Evolutionary conservation across 2,888 invertebrate species (phyloP), one percentile per base, ranked within the genome.

Genomic region (Drosophila merina): DNA sequence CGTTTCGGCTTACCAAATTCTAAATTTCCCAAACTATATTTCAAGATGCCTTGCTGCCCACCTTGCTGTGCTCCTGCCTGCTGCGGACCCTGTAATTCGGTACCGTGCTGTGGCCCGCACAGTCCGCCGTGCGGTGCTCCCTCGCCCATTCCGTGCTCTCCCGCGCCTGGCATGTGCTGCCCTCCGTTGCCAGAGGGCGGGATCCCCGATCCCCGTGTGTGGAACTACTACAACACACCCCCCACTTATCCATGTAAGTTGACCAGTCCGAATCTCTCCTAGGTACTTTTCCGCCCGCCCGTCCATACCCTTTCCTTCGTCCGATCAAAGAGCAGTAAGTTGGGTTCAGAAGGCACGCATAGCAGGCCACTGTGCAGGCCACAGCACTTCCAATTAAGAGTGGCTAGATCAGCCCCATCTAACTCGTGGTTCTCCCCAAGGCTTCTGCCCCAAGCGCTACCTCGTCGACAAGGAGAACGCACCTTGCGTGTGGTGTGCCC

Each of bases 141-240:
- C 2, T 74, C 86, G 4, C 89, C 89, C 4, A 67, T 90, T 36
- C 89, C 89, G 12, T 90, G 90, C 25, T 88, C 90, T 7, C 88
- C 89, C n/a, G 76, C 75, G 30, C 89, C 90, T 1, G 79, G 82
- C 50, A 54, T 60, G 8, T 90, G 90, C 58, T 86, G 83, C 55
- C 90, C 89, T 10, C 89, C 89, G 3, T 71, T 90, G 60, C 86
- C 86, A 4, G 89, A 90, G 52, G 86, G 80, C n/a, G 89, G 90
- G 20, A 85, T 90, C 56, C 90, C 90, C 30, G 89, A 90, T 79
- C 90, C 89, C 14, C 83, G 89, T 28, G 76, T 90, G 38, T 90
- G 90, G 90, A 90, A 90, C 77, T 79, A 75, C 52, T 26, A 94
- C 94, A 73, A 95, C 90, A 90, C 89, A 3, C 90, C 89, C 25